Base-by-base conservation (phyloP, 2,113 vertebrate genomes). In the Syngnathus scovelli region DNA sequence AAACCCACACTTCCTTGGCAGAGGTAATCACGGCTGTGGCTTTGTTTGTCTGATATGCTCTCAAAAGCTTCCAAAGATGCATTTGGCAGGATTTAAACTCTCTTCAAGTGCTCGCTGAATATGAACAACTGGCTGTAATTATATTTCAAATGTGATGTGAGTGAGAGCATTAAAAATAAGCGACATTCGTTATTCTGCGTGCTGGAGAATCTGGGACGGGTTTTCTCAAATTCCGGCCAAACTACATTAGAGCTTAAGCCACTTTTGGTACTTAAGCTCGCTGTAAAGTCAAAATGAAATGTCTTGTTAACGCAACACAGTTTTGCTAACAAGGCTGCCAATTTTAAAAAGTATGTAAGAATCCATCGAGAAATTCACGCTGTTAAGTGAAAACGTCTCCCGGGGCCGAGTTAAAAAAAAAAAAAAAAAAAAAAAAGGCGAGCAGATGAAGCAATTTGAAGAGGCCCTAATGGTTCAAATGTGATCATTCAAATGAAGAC, bases 401-500 rank as follows among this genome's bases (percentile, higher is more conserved):
- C 0, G 27, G 27, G 55, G 27, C 13, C 36, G 55, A 11, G 13
- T 15, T 7, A 15, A 16, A 33, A 58, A 58, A 55, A 55, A 55
- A n/a, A n/a, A n/a, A n/a, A n/a, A n/a, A n/a, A 21, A 54, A 58
- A 56, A 33, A 3, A 7, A 27, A 36, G 6, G 0, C 0, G 2
- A 58, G 6, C 27, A 36, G 55, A 55, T 55, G 52, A 55, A 55
- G 52, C 21, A 23, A 55, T 55, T 55, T 27, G 21, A 55, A 66
- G 79, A 78, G 74, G 72, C 79, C 83, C 65, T 73, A 80, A 83
- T 85, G 78, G 85, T 83, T 86, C 77, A 80, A 86, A 85, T 86
- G 80, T 77, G 79, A 90, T 89, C 84, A 89, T 85, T 86, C 77
- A 86, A 88, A 88, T 85, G 75, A 77, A 83, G 85, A 88, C 90